Percentiles rank a stretch among this genome's conserved stretches.
phyloP scores from a whole-genome alignment of 2,888 invertebrate species.

The Autographa pulchrina region DNA sequence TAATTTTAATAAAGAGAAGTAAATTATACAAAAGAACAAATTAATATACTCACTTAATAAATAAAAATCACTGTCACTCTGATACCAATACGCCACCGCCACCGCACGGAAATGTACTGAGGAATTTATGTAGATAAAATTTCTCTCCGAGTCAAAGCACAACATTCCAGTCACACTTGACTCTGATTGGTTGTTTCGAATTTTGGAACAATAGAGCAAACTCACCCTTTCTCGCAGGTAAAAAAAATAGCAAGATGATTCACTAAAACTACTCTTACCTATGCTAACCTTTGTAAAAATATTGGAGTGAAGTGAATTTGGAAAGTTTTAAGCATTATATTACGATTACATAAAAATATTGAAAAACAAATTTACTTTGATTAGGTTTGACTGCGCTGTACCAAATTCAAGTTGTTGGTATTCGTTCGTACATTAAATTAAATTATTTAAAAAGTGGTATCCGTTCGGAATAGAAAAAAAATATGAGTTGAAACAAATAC shows the following conservation, averaged over 20 bases:
- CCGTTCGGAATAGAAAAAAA: too few species aligned
- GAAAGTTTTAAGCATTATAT: too few species aligned
- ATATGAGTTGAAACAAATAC: too few species aligned
- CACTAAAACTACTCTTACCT: too few species aligned
- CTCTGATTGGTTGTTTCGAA: conserved; percentile 12
- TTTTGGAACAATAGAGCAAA: conserved; percentile 20
- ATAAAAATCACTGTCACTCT: conserved; percentile 26
- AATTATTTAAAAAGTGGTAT: not conserved
- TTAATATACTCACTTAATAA: conserved; percentile 29
- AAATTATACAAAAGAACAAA: conserved; percentile 30
- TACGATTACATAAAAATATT: too few species aligned
- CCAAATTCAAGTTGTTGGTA: conserved; percentile 1
- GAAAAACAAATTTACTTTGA: too few species aligned
- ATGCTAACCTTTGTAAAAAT: too few species aligned
- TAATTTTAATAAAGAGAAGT: conserved; percentile 18
- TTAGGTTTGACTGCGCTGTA: too few species aligned
- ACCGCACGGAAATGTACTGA: conserved; percentile 23
- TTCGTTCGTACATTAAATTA: not conserved
- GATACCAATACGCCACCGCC: conserved; percentile 20
- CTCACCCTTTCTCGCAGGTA: conserved; percentile 15
- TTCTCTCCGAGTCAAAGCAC: too few species aligned
- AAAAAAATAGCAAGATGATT: not conserved
- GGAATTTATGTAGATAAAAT: conserved; percentile 17
- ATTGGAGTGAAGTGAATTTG: too few species aligned
- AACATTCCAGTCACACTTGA: conserved; percentile 11